Evolutionary conservation across 2,888 invertebrate species (phyloP).

Genomic region (Oxystoma pomonae): DNA sequence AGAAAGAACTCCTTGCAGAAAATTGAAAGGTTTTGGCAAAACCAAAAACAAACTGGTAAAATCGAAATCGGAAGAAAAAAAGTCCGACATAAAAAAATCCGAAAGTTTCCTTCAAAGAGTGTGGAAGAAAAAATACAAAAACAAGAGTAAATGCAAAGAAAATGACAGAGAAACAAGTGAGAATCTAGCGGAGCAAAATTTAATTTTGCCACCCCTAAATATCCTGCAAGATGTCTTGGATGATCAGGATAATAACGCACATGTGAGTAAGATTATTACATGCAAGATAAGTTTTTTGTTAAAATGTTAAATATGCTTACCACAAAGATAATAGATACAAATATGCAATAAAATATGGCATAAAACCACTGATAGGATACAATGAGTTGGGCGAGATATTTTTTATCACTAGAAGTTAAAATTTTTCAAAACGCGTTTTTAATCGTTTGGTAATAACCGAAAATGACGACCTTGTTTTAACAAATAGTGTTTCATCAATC

Average conservation of each 20-base stretch:
- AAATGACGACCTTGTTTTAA: too few species aligned
- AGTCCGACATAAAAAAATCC: constrained; percentile 30
- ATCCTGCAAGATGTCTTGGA: neutral
- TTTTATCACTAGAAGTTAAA: neutral
- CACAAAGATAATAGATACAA: neutral
- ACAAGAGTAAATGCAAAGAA: constrained; percentile 15
- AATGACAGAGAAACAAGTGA: neutral
- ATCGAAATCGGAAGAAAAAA: constrained; percentile 14
- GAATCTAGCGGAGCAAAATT: neutral
- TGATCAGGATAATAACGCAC: neutral
- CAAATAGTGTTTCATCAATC: too few species aligned
- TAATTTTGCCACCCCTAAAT: neutral
- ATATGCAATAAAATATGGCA: neutral
- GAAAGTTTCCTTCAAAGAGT: constrained; percentile 35
- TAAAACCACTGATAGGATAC: neutral
- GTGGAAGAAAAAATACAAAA: constrained; percentile 31
- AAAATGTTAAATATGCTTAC: neutral
- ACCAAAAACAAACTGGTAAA: neutral
- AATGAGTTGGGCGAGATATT: neutral
- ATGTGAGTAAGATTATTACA: neutral
- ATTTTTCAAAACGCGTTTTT: neutral
- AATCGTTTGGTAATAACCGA: too few species aligned
- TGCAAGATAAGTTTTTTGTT: neutral
- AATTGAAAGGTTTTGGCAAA: neutral
- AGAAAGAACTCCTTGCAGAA: neutral